Percentiles rank a stretch among this genome's conserved stretches.
Evolutionary conservation across 2,113 vertebrate genomes (phyloP).

Genomic region (Bungarus multicinctus): DNA sequence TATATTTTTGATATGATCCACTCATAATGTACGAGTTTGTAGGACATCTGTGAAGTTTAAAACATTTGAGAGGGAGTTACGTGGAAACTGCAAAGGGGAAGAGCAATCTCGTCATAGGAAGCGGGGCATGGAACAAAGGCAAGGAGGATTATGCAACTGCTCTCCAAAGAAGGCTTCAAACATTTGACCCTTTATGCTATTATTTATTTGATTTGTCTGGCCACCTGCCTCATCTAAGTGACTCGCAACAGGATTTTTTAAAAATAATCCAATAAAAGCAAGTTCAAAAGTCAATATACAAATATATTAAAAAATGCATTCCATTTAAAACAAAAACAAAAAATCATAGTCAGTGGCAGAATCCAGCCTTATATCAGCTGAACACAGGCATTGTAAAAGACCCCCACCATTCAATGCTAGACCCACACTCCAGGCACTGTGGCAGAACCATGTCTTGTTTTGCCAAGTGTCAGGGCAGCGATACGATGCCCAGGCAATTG

Average conservation of each 20-base stretch:
- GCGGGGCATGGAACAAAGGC: background rate
- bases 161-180: background rate
- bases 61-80: background rate
- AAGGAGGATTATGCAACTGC: background rate
- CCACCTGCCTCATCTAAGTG: background rate
- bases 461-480: background rate
- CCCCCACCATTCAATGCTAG: background rate
- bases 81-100: background rate
- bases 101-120: background rate
- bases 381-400: background rate
- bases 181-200: background rate
- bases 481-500: background rate
- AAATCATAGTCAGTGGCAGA: background rate
- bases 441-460: background rate
- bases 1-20: background rate
- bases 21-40: background rate
- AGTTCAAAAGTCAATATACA: background rate
- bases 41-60: background rate
- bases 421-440: background rate
- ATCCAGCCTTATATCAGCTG: background rate
- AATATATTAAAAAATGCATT: background rate
- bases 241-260: background rate
- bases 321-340: background rate
- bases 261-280: background rate
- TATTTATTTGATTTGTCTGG: background rate